Base-by-base conservation (phyloP, 2,113 vertebrate genomes). In the Microtus montanus region DNA sequence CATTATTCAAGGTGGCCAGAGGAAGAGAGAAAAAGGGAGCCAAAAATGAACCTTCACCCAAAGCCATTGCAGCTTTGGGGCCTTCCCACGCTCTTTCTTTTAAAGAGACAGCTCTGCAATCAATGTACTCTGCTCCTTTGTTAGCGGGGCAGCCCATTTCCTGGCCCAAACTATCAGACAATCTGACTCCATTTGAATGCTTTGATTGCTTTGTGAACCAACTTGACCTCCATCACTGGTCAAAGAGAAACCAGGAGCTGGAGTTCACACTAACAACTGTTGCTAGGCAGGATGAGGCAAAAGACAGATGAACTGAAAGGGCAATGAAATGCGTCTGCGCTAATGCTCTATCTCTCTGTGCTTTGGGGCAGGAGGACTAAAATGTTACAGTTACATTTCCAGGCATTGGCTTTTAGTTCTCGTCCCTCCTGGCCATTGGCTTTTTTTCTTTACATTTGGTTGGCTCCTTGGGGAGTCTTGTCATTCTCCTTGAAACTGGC, bases 391-490 rank as follows among this genome's bases (percentile, higher is more conserved):
- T 90, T 95, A 80, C 73, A 93, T 85, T 97, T 87, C 64, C 58
- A 91, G 89, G 35, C 58, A 91, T 61, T 54, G 77, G 63, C n/a
- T 96, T 95, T 93, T 52, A 63, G 24, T 86, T 91, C 87, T 86
- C 49, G 75, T 63, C 54, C 49, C 22, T 96, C 90, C 78, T 87
- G 84, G 90, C 52, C 52, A 85, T 95, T 97, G 93, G 89, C 93
- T 54, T 54, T 54, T 95, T 95, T 91, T 84, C 75, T 92, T 97
- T 96, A 95, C 87, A 96, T 96, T 96, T 97, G 95, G 93, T 96
- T 95, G 70, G 52, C 75, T 97, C 95, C 94, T 96, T 94, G 80
- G 95, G 93, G 90, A 97, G 87, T 87, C 96, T 96, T 96, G 97
- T 97, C 87, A 90, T 52, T 94, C 71, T 68, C 75, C 90, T 94